phyloP scores from a whole-genome alignment of 2,113 vertebrate species.

The Neolamprologus hecqui region DNA sequence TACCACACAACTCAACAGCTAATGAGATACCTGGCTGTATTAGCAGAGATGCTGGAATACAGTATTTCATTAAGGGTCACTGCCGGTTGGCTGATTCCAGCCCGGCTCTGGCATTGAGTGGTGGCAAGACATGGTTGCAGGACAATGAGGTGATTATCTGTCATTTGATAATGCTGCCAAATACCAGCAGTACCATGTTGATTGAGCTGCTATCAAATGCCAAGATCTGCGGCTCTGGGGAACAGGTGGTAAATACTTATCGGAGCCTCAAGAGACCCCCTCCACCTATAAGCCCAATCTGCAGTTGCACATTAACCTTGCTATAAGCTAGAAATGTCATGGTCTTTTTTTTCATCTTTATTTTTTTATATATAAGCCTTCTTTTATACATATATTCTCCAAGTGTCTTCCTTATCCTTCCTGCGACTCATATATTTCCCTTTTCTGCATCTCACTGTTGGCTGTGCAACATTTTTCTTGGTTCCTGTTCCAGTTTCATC shows the following conservation, averaged over 20 bases:
- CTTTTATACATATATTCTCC: background rate
- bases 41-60: constrained; percentile 32
- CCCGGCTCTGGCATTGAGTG: background rate
- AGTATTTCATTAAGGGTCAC: constrained; percentile 44
- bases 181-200: constrained; percentile 34
- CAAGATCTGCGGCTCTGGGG: constrained; percentile 25
- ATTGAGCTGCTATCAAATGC: constrained; percentile 53
- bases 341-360: background rate
- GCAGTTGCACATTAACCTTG: background rate
- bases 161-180: constrained; percentile 33
- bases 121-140: constrained; percentile 6
- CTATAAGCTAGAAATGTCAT: background rate
- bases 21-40: constrained; percentile 51
- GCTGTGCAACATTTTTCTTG: background rate
- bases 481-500: background rate
- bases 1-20: constrained; percentile 32
- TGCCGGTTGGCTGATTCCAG: background rate
- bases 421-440: background rate
- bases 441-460: background rate
- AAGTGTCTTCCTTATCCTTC: background rate
- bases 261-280: background rate
- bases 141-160: constrained; percentile 61
- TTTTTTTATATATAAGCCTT: background rate
- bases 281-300: background rate
- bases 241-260: constrained; percentile 45